Conservation (phyloP, 2,797 vertebrate species). For the Hafferia zeledoni region DNA sequence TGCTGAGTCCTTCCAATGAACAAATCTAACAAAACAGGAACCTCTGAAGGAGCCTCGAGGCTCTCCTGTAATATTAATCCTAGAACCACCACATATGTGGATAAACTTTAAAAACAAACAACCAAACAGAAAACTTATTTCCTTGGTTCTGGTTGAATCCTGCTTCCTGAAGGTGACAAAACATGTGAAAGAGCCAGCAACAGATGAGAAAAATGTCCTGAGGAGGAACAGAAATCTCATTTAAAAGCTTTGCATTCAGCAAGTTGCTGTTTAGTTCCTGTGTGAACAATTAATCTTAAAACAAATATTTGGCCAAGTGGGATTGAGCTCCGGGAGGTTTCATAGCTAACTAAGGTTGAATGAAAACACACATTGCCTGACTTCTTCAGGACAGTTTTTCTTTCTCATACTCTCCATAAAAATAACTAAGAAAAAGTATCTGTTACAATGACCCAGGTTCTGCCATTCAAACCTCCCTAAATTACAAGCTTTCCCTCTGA, state of each 20-base stretch:
- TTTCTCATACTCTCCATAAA: constrained; percentile 72
- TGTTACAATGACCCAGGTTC: constrained; percentile 76
- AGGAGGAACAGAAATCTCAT: neutral
- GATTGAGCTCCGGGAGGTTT: constrained; percentile 27
- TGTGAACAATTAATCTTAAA: constrained; percentile 55
- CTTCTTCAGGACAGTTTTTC: constrained; percentile 58
- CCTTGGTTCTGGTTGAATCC: constrained; percentile 7
- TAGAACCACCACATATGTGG: neutral
- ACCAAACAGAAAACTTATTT: constrained; percentile 17
- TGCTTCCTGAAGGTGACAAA: constrained; percentile 17
- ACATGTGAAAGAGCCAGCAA: neutral
- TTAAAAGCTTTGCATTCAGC: constrained; percentile 11
- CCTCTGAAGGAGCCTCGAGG: neutral
- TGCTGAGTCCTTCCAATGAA: neutral
- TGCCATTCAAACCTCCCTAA: constrained; percentile 74
- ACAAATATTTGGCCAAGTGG: constrained; percentile 55
- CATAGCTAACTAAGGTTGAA: constrained; percentile 42
- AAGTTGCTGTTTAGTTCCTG: constrained; percentile 47
- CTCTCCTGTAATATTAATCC: neutral
- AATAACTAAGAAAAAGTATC: constrained; percentile 76
- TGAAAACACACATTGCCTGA: constrained; percentile 11
- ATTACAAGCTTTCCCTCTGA: constrained; percentile 78
- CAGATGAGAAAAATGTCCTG: neutral
- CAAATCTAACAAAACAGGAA: neutral
- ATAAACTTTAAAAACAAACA: neutral